Conservation (phyloP, 2,797 vertebrate species). For the Epinephelus malabaricus region DNA sequence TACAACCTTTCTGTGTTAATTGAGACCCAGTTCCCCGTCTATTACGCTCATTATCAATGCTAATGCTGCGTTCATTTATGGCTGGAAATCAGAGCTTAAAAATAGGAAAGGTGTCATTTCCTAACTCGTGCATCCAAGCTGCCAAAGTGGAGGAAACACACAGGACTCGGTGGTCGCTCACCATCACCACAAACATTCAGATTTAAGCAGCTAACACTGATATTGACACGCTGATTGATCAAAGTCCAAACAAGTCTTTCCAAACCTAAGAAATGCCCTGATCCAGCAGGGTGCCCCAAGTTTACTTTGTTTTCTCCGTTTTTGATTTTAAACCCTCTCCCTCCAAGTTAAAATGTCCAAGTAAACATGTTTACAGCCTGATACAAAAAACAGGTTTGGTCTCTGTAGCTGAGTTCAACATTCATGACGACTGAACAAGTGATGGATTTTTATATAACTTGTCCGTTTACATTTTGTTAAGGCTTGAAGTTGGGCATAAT, state of each 20-base stretch:
- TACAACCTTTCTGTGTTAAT: constrained; percentile 21
- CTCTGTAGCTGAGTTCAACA: no score
- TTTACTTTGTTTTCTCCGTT: background rate
- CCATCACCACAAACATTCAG: background rate
- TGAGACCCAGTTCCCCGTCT: background rate
- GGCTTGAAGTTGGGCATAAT: no score
- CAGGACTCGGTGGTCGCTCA: background rate
- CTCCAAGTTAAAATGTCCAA: background rate
- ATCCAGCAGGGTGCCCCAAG: background rate
- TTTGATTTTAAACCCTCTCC: background rate
- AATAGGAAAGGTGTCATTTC: constrained; percentile 3
- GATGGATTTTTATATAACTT: no score
- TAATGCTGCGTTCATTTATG: constrained; percentile 8
- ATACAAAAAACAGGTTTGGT: no score
- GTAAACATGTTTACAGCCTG: no score
- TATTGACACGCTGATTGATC: background rate
- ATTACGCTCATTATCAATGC: background rate
- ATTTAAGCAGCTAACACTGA: background rate
- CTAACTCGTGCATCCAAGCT: background rate
- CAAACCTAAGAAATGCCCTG: no score
- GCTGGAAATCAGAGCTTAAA: constrained; percentile 25
- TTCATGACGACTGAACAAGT: no score
- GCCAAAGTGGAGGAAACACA: background rate
- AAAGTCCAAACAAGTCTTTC: background rate
- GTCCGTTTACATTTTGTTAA: no score